These are phyloP conservation scores for Leucophenga maculata DNA, from an alignment of 2,888 invertebrate species.

Conservation along the genomic window DNA sequence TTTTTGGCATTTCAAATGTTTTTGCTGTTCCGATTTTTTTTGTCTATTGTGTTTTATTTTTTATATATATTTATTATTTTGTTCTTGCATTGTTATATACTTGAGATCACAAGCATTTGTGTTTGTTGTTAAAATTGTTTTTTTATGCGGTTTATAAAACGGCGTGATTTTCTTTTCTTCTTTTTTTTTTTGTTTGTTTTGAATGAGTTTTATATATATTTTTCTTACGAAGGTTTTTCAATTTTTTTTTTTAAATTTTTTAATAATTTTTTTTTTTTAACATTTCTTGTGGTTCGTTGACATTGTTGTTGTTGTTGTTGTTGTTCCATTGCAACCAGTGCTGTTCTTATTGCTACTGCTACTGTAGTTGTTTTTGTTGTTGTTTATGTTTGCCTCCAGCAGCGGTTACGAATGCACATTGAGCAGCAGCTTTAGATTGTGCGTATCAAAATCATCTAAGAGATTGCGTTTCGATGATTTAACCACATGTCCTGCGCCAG, in stretches of 20 bases:
- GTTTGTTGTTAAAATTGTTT: constrained; percentile 21
- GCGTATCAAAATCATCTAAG: constrained; percentile 74
- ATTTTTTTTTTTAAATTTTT: constrained; percentile 40
- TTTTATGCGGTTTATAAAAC: constrained; percentile 27
- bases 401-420: constrained; percentile 75
- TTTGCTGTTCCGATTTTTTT: constrained; percentile 20
- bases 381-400: constrained; percentile 37
- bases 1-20: constrained; percentile 38
- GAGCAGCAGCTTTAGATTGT: constrained; percentile 78
- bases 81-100: constrained; percentile 46
- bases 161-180: constrained; percentile 31
- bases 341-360: constrained; percentile 40
- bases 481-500: constrained; percentile 51
- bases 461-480: constrained; percentile 70
- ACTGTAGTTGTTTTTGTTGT: constrained; percentile 31
- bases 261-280: constrained; percentile 38
- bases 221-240: constrained; percentile 57
- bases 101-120: constrained; percentile 70
- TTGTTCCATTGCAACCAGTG: constrained; percentile 41
- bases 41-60: constrained; percentile 30
- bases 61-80: constrained; percentile 32
- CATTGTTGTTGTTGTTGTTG: too few species aligned
- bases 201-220: too few species aligned
- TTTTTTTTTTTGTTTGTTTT: constrained; percentile 36
- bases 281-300: constrained; percentile 45